Evolutionary conservation across 2,113 vertebrate species (phyloP).

Genomic region (Willisornis vidua): DNA sequence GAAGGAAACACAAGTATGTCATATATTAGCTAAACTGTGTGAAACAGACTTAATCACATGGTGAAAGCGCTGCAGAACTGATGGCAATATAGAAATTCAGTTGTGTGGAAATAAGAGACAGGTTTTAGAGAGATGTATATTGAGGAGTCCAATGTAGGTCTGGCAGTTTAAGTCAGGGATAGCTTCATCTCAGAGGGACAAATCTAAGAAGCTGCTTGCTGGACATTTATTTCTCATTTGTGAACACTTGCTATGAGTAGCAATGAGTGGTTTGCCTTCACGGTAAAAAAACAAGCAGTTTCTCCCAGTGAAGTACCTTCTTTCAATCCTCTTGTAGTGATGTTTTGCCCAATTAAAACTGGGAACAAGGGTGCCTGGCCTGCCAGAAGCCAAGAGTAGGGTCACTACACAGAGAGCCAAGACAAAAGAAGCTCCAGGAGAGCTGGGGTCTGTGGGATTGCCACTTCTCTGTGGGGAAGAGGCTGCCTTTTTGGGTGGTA

Average conservation of each 20-base stretch:
- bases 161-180: background rate
- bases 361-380: background rate
- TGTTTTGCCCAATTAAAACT: background rate
- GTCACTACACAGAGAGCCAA: background rate
- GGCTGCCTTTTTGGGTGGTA: background rate
- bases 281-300: background rate
- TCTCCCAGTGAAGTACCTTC: background rate
- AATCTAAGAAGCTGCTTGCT: background rate
- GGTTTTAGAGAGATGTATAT: background rate
- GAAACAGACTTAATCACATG: background rate
- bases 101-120: background rate
- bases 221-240: background rate
- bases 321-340: background rate
- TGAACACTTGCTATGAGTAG: background rate
- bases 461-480: background rate
- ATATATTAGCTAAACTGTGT: background rate
- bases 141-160: background rate
- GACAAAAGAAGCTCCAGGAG: constrained; percentile 41
- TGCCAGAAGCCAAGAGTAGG: background rate
- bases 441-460: background rate
- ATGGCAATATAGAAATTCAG: background rate
- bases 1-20: background rate
- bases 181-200: background rate
- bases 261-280: background rate
- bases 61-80: background rate